Evolutionary conservation across 2,797 vertebrate species (phyloP).

Genomic region (Thalassophryne amazonica): DNA sequence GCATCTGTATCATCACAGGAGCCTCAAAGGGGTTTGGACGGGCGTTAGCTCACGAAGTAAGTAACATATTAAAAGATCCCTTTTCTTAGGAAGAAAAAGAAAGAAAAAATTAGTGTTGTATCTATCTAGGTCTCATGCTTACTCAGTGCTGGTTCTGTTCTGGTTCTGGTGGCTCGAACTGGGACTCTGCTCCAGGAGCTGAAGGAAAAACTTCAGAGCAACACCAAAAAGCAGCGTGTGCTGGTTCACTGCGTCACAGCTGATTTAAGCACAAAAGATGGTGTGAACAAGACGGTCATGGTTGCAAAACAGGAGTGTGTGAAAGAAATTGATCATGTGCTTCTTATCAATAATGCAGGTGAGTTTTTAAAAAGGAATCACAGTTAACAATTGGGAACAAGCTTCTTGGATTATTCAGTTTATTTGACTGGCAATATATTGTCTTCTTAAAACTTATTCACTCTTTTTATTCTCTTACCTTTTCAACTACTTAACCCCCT

Average conservation of each 20-base stretch:
- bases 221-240: constrained; percentile 8
- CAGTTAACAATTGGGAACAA: too few relatives aligned
- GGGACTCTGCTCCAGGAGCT: constrained; percentile 61
- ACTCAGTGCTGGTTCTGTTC: constrained; percentile 64
- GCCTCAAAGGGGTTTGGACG: constrained; percentile 84
- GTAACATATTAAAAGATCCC: not conserved
- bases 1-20: constrained; percentile 78
- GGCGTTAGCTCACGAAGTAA: constrained; percentile 54
- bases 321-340: constrained; percentile 57
- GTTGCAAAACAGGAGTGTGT: constrained; percentile 40
- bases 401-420: too few relatives aligned
- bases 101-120: not conserved
- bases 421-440: too few relatives aligned
- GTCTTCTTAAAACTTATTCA: too few relatives aligned
- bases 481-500: not conserved
- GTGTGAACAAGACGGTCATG: constrained; percentile 53
- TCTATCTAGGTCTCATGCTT: constrained; percentile 21
- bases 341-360: constrained; percentile 88
- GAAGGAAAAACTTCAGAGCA: constrained; percentile 56
- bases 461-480: too few relatives aligned
- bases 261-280: constrained; percentile 72
- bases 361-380: too few relatives aligned
- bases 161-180: constrained; percentile 77
- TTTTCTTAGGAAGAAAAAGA: not conserved
- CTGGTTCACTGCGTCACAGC: constrained; percentile 57